Evolutionary conservation across 1,140 invertebrate species (phyloP).

Genomic region (Cydia splendana): DNA sequence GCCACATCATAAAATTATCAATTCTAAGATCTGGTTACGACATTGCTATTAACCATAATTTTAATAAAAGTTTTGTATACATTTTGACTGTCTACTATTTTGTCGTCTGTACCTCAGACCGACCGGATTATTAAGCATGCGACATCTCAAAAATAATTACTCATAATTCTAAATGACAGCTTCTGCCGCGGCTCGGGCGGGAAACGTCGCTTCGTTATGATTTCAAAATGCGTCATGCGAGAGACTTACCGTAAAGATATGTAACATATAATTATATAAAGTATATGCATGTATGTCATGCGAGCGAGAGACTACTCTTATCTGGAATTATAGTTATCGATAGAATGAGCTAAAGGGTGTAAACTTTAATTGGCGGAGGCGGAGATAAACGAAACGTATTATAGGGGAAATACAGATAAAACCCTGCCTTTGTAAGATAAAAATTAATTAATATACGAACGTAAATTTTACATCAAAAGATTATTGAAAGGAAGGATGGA

Average conservation of each 20-base stretch:
- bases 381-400: neutral
- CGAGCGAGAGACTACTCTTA: neutral
- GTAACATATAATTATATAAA: neutral
- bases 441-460: too few relatives aligned
- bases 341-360: neutral
- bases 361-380: neutral
- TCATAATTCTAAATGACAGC: slow-evolving; percentile 30
- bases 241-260: slow-evolving; percentile 19
- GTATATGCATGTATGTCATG: neutral
- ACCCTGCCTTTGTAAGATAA: too few relatives aligned
- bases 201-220: slow-evolving; percentile 3
- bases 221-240: slow-evolving; percentile 1
- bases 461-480: too few relatives aligned
- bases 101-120: slow-evolving; percentile 59
- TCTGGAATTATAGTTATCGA: neutral
- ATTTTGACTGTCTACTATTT: neutral
- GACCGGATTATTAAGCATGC: neutral
- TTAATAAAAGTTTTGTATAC: too few relatives aligned
- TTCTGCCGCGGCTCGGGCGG: slow-evolving; percentile 16
- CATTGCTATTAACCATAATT: too few relatives aligned
- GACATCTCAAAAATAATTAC: slow-evolving; percentile 32
- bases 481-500: too few relatives aligned
- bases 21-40: too few relatives aligned
- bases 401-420: too few relatives aligned
- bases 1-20: too few relatives aligned